Conservation (phyloP, 1,140 invertebrate genomes). For the Calliphora vicina region DNA sequence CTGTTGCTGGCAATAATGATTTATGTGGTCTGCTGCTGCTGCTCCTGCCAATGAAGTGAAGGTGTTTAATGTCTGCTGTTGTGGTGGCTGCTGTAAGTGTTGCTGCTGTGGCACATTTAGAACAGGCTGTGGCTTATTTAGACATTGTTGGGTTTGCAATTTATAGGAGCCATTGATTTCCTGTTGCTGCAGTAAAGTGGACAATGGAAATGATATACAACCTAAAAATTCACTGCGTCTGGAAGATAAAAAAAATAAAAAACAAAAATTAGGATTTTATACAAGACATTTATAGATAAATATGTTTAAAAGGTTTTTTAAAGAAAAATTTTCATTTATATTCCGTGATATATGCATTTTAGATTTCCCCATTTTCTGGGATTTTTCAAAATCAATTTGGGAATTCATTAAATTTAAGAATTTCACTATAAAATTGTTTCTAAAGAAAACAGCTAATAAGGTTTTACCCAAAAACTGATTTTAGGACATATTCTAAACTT, state of each 20-base stretch:
- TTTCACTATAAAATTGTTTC: too few species aligned
- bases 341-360: too few species aligned
- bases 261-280: not conserved
- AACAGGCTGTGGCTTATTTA: conserved; percentile 45
- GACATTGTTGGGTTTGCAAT: conserved; percentile 64
- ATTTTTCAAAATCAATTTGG: too few species aligned
- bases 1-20: conserved; percentile 36
- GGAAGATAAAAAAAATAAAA: conserved; percentile 55
- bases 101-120: conserved; percentile 1
- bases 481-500: too few species aligned
- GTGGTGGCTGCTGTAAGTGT: not conserved
- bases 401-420: too few species aligned
- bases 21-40: not conserved
- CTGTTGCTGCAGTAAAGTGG: conserved; percentile 70
- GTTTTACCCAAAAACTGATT: too few species aligned
- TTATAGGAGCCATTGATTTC: conserved; percentile 67
- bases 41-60: conserved; percentile 1
- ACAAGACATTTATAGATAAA: too few species aligned
- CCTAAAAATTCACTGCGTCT: conserved; percentile 82
- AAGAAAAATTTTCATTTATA: too few species aligned
- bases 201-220: conserved; percentile 79
- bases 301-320: too few species aligned
- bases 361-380: too few species aligned
- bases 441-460: too few species aligned
- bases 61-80: not conserved